These are phyloP conservation scores for Pseudochaenichthys georgianus DNA, from an alignment of 2,797 vertebrate genomes.

Conservation along the genomic window DNA sequence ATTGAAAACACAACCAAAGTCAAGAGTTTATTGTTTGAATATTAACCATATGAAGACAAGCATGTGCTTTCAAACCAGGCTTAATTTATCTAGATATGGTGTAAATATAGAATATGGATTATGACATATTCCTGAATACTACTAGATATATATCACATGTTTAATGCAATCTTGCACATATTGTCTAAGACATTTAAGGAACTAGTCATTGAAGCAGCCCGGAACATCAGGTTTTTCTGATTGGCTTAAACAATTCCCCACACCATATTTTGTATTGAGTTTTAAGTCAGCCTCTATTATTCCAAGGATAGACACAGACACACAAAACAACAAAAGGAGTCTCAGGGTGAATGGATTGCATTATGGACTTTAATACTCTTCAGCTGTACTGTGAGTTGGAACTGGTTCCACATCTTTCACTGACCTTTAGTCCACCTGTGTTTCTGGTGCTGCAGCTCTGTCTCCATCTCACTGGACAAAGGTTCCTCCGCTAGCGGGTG, in stretches of 20 bases:
- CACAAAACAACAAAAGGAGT: neutral
- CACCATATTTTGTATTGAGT: neutral
- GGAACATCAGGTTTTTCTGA: constrained; percentile 1
- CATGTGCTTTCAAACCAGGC: neutral
- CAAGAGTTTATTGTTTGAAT: neutral
- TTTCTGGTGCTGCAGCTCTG: constrained; percentile 69
- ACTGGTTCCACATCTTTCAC: constrained; percentile 3
- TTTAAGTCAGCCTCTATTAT: neutral
- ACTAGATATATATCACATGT: no score
- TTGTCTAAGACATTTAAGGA: neutral
- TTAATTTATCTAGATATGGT: neutral
- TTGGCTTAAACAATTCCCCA: constrained; percentile 4
- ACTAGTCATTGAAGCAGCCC: neutral
- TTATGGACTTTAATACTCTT: constrained; percentile 1
- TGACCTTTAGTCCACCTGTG: constrained; percentile 8
- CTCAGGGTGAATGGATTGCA: neutral
- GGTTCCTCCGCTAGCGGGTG: constrained; percentile 59
- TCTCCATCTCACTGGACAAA: constrained; percentile 85
- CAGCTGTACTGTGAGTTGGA: constrained; percentile 13
- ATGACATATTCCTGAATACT: no score
- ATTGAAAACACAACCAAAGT: neutral
- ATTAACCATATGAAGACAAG: neutral
- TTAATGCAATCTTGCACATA: neutral
- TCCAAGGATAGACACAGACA: neutral
- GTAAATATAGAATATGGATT: neutral